A percentile compares a stretch with the other conserved stretches of the same genome.
These are phyloP conservation scores for Ceyx melanurus DNA, from an alignment of 2,113 vertebrate species.

Conservation along the genomic window DNA sequence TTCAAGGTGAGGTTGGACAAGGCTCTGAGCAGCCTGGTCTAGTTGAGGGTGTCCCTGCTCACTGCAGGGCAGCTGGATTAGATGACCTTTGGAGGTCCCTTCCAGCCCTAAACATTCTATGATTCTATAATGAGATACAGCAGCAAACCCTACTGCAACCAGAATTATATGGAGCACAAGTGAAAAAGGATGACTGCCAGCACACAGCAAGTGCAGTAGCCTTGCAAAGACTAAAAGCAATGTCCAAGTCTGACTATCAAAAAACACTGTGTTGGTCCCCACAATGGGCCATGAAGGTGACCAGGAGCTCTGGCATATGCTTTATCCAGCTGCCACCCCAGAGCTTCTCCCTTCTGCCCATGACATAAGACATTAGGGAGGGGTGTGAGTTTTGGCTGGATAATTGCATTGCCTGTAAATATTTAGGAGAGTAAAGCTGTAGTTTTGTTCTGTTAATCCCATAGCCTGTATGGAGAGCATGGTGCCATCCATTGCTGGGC, in stretches of 20 bases:
- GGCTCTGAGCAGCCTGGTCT: too few relatives aligned
- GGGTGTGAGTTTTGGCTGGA: neutral
- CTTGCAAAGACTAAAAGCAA: neutral
- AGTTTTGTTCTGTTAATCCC: neutral
- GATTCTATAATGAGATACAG: neutral
- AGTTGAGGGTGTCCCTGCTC: too few relatives aligned
- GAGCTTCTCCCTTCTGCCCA: neutral
- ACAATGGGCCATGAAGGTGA: neutral
- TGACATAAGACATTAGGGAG: neutral
- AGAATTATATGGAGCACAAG: neutral
- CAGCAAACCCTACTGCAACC: neutral
- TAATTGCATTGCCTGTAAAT: neutral
- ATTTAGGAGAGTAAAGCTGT: neutral
- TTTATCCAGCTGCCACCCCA: neutral
- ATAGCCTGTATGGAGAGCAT: accelerated
- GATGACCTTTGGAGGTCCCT: too few relatives aligned
- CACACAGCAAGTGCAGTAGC: neutral
- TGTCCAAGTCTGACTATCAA: neutral
- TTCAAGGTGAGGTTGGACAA: too few relatives aligned
- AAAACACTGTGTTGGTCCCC: neutral
- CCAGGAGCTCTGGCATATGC: accelerated
- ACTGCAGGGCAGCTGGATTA: too few relatives aligned
- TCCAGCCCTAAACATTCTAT: too few relatives aligned
- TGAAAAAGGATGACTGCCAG: neutral
- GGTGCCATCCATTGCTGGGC: neutral